Base-by-base conservation (phyloP, 1,140 invertebrate genomes). In the Lordiphosa clarofinis region DNA sequence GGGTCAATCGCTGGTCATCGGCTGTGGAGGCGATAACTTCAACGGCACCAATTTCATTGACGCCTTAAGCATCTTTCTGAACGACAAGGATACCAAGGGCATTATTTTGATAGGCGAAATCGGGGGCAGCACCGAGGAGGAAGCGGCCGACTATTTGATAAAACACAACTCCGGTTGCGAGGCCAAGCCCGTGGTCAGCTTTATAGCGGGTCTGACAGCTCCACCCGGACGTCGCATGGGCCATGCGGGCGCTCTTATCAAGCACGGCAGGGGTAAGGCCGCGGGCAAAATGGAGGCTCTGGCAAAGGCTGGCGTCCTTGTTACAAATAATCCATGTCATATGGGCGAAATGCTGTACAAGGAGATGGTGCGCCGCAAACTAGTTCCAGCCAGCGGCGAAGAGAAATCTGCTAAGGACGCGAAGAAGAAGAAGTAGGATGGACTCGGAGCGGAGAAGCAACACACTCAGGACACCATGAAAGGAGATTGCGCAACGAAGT, bases 1-100 rank as follows among this genome's bases (percentile, higher is more conserved):
- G 12, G 98, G 99, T 2, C 98, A 99, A 90, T 97, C 98, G 0
- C 90, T 99, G 1, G 99, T 98, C 90, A 93, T 99, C 33, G 99
- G 99, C 47, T 99, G 99, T 89, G 99, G 99, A 63, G 99, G 99
- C 43, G 99, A 99, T 93, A 99, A 99, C 4, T 99, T 99, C 91
- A 99, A 99, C 88, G 99, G 99, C 28, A 99, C 99, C n/a, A 97
- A 99, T 88, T 99, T 99, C 88, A 98, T 99, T 75, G 99, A 99
- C 88, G 99, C 98, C 84, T 90, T 99, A 9, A 96, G 99, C 87
- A 94, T 99, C 11, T 99, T 99, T 88, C 90, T 99, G 1, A 92
- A 94, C 38, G 98, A 99, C 89, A 93, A 95, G 13, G 91, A 96
- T 43, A 99, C 97, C 9, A 94, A 96, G 90, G 98, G 97, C 38